Evolutionary conservation across 2,113 vertebrate species (phyloP).

Genomic region (Erinaceus europaeus): DNA sequence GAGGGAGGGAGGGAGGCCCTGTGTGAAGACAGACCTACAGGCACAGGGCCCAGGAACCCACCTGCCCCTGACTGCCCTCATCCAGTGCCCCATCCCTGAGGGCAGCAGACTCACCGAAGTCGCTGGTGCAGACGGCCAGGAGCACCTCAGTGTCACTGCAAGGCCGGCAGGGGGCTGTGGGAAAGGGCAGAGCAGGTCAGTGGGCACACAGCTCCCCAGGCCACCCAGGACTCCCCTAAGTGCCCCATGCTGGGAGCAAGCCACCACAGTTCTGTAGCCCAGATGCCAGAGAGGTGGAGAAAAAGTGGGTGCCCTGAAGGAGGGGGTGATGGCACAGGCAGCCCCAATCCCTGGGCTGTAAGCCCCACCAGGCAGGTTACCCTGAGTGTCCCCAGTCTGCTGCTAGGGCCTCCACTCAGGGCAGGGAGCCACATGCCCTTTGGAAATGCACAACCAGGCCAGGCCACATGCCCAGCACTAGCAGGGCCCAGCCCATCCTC

Average conservation of each 20-base stretch:
- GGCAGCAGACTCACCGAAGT: conserved; percentile 91
- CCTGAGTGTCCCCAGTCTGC: too few relatives aligned
- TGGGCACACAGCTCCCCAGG: not conserved
- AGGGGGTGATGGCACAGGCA: too few relatives aligned
- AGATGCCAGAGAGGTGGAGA: too few relatives aligned
- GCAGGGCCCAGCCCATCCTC: not conserved
- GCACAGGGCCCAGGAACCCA: not conserved
- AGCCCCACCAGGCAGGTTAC: too few relatives aligned
- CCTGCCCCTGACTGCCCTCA: not conserved
- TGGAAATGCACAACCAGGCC: too few relatives aligned
- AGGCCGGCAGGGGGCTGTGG: conserved; percentile 91
- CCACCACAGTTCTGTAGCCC: fast-evolving
- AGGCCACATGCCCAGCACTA: too few relatives aligned
- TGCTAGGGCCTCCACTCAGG: not conserved
- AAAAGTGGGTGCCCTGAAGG: too few relatives aligned
- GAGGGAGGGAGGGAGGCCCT: too few relatives aligned
- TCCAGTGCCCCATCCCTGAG: not conserved
- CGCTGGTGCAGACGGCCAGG: conserved; percentile 94
- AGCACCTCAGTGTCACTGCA: conserved; percentile 94
- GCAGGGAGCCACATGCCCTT: not conserved
- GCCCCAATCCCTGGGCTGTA: too few relatives aligned
- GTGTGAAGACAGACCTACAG: not conserved
- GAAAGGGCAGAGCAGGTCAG: conserved; percentile 17
- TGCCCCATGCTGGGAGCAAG: too few relatives aligned
- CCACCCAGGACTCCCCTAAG: not conserved